Base-by-base conservation (phyloP, 2,113 vertebrate genomes). In the Reinhardtius hippoglossoides region DNA sequence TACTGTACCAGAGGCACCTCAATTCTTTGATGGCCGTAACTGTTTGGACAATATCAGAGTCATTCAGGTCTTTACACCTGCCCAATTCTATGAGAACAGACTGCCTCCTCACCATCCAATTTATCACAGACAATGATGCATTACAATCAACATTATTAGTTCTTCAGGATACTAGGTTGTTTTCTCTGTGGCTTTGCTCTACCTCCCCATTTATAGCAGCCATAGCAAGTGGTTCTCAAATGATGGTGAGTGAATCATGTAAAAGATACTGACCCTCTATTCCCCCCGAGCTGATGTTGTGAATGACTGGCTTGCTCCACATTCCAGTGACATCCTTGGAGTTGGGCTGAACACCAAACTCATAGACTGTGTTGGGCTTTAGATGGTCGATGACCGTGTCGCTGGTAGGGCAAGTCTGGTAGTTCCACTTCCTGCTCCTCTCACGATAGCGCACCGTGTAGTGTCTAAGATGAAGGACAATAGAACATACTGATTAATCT, bases 391-490 rank as follows among this genome's bases (percentile, higher is more conserved):
- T 94, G 74, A 98, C 95, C 0, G 96, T 98, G 88, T 97, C 96
- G 18, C 96, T 97, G 24, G 96, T 95, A 27, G 97, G 97, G 86
- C 97, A 99, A 66, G 96, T 95, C 65, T 98, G 97, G 86, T 97
- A 97, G 90, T 94, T 93, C 98, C 97, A 99, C 81, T 96, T 97
- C 89, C 95, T 96, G 83, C 95, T 95, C 84, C 94, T 96, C 88
- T 99, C 97, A 90, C 96, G 95, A 81, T 98, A 99, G 74, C 98
- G 97, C 88, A 99, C 96, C 2, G 96, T 98, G 80, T 97, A 99
- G 87, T 97, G 95, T 86, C 98, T 99, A 92, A 52, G 14, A 48
- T 68, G 65, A 44, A 67, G 46, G 8, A 83, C 27, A 72, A 23
- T 16, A 76, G 20, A 16, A 42, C 6, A 72, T 14, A n/a, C 7